Evolutionary conservation across 2,113 vertebrate genomes (phyloP).

Genomic region (Furnarius figulus): DNA sequence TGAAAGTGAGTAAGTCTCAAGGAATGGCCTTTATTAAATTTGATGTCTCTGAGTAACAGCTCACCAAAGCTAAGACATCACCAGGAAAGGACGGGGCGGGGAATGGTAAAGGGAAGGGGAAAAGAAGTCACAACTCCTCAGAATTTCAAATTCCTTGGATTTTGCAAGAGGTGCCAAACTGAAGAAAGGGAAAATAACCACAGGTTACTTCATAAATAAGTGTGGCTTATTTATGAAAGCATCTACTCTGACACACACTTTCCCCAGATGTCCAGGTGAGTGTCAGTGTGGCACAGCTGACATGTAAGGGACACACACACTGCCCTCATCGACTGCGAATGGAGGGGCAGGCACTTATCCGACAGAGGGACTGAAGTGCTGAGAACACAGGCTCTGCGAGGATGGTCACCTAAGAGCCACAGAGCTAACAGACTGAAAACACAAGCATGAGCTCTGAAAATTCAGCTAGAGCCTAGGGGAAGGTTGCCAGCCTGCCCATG

Average conservation of each 20-base stretch:
- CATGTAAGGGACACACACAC: rapidly evolving
- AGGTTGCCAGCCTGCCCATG: neutral
- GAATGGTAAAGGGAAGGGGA: neutral
- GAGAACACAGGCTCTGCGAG: neutral
- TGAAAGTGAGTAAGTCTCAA: neutral
- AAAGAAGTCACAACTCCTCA: neutral
- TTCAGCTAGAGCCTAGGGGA: neutral
- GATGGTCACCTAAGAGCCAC: neutral
- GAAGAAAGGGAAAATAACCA: neutral
- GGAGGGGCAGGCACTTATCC: neutral
- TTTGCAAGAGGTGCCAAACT: neutral
- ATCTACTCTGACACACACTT: neutral
- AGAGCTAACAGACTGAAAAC: neutral
- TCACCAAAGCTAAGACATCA: neutral
- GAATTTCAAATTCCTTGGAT: neutral
- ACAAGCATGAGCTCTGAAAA: neutral
- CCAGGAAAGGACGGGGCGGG: neutral
- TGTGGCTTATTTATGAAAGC: neutral
- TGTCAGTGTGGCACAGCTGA: neutral
- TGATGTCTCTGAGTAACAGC: neutral
- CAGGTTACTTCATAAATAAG: neutral
- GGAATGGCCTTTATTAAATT: neutral
- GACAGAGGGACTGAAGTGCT: neutral
- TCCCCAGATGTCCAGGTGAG: neutral
- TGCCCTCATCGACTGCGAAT: neutral